Evolutionary conservation across 2,888 invertebrate species (phyloP).

Genomic region (Eledona agricola): DNA sequence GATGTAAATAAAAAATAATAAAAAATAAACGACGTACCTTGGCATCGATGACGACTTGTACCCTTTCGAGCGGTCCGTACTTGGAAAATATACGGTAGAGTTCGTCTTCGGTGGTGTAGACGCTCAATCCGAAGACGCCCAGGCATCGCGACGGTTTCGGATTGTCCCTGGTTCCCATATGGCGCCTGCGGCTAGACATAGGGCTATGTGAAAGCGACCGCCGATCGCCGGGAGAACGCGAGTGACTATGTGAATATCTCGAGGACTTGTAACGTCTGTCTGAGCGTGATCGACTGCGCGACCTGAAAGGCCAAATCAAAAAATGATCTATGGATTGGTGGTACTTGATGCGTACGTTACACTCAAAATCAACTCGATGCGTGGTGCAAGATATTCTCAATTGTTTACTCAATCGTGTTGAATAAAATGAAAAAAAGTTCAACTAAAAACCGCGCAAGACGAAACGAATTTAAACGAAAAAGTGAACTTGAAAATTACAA

Average conservation of each 20-base stretch:
- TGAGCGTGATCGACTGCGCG: slow-evolving; percentile 71
- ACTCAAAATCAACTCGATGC: slow-evolving; percentile 19
- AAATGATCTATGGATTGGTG: slow-evolving; percentile 19
- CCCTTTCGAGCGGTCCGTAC: slow-evolving; percentile 90
- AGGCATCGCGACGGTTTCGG: slow-evolving; percentile 89
- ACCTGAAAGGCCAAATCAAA: slow-evolving; percentile 58
- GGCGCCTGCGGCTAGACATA: slow-evolving; percentile 82
- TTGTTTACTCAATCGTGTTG: slow-evolving; percentile 10
- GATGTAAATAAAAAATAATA: too few species aligned
- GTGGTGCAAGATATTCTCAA: slow-evolving; percentile 10
- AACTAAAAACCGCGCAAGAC: too few species aligned
- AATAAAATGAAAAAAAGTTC: slow-evolving; percentile 18
- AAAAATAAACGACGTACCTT: slow-evolving; percentile 70
- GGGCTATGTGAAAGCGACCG: slow-evolving; percentile 79
- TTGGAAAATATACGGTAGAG: slow-evolving; percentile 91
- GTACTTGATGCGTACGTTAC: slow-evolving; percentile 21
- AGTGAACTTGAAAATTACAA: slow-evolving; percentile 2
- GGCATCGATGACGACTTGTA: slow-evolving; percentile 95
- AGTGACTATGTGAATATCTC: slow-evolving; percentile 73
- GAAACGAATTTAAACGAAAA: too few species aligned
- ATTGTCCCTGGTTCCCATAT: slow-evolving; percentile 83
- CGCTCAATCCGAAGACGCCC: slow-evolving; percentile 94
- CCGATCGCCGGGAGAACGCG: slow-evolving; percentile 67
- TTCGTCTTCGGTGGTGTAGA: slow-evolving; percentile 92
- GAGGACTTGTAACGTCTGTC: slow-evolving; percentile 64